Evolutionary conservation across 2,797 vertebrate genomes (phyloP).

Genomic region (Crossoptilon crossoptilon): DNA sequence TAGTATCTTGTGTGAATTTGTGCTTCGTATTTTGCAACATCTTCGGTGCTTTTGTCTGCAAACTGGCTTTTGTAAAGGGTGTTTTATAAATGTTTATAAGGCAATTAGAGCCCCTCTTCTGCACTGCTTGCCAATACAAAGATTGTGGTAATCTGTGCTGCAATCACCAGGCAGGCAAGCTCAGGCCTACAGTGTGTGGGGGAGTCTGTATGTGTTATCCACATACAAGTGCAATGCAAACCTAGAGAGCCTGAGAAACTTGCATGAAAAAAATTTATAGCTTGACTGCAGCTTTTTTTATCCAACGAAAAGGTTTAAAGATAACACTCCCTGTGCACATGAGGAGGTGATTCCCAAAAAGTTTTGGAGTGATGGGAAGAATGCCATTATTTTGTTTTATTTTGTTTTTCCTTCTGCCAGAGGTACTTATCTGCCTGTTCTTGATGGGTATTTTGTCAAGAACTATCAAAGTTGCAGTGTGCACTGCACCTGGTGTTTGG

Average conservation of each 20-base stretch:
- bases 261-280: background rate
- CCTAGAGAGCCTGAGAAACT: constrained; percentile 8
- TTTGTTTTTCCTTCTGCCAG: background rate
- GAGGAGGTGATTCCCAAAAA: background rate
- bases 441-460: background rate
- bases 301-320: background rate
- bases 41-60: background rate
- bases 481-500: background rate
- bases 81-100: constrained; percentile 43
- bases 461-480: background rate
- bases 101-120: constrained; percentile 50
- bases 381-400: background rate
- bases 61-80: constrained; percentile 9
- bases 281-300: background rate
- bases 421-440: background rate
- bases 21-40: background rate
- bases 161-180: constrained; percentile 19
- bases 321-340: background rate
- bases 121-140: constrained; percentile 44
- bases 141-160: constrained; percentile 57
- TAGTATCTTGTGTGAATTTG: background rate
- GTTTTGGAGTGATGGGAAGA: background rate
- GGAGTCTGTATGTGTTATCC: constrained; percentile 33
- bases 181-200: constrained; percentile 27
- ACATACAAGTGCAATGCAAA: constrained; percentile 39